Conservation (phyloP, 2,113 vertebrate species). For the Alethe diademata region DNA sequence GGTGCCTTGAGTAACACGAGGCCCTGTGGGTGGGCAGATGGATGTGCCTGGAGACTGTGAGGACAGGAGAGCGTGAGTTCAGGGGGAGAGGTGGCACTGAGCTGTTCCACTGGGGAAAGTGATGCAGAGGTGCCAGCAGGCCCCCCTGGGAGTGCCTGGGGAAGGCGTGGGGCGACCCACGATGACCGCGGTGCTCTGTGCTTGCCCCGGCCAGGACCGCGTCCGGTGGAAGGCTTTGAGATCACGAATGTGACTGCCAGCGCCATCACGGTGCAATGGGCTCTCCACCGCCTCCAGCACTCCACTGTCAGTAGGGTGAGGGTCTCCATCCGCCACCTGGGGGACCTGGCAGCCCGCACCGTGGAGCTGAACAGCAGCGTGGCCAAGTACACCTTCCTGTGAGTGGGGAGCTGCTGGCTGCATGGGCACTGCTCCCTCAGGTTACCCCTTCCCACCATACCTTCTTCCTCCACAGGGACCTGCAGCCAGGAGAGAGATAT, state of each 20-base stretch:
- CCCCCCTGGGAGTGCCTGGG: fast-evolving
- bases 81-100: fast-evolving
- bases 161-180: fast-evolving
- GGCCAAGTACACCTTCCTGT: slow-evolving; percentile 87
- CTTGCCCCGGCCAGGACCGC: slow-evolving; percentile 79
- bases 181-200: neutral
- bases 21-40: neutral
- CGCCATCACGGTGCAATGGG: slow-evolving; percentile 86
- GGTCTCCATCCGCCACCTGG: slow-evolving; percentile 79
- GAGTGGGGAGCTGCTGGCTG: neutral
- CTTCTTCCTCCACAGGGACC: slow-evolving; percentile 71
- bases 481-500: slow-evolving; percentile 89
- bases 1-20: fast-evolving
- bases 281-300: slow-evolving; percentile 81
- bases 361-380: slow-evolving; percentile 82
- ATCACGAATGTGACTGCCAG: slow-evolving; percentile 85
- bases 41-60: neutral
- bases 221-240: slow-evolving; percentile 84
- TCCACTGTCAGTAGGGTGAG: slow-evolving; percentile 82
- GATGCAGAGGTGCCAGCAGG: neutral
- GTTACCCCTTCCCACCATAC: neutral
- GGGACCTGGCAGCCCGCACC: slow-evolving; percentile 71
- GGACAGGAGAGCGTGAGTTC: fast-evolving
- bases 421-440: neutral
- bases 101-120: neutral